phyloP scores from a whole-genome alignment of 2,888 invertebrate species.

The Rhingia rostrata region DNA sequence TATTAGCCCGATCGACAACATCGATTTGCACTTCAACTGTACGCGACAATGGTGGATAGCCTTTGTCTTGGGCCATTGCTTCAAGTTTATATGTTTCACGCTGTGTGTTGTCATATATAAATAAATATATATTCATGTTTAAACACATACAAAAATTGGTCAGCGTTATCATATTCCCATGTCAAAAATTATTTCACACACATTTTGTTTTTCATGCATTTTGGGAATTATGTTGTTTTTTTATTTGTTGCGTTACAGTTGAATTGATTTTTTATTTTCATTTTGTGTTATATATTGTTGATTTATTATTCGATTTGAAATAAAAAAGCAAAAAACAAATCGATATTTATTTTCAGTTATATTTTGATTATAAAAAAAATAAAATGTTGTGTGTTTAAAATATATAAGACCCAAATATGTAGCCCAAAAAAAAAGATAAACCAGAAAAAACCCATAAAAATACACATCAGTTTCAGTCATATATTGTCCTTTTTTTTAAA shows the following conservation, averaged over 20 bases:
- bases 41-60: conserved; percentile 96
- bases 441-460: conserved; percentile 29
- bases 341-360: conserved; percentile 69
- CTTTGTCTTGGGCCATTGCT: conserved; percentile 99
- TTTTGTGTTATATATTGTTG: conserved; percentile 30
- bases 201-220: conserved; percentile 31
- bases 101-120: conserved; percentile 83
- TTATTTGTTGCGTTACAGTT: conserved; percentile 55
- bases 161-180: conserved; percentile 7
- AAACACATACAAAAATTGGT: conserved; percentile 7
- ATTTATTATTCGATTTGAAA: conserved; percentile 73
- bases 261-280: conserved; percentile 34
- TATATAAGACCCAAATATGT: conserved; percentile 20
- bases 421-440: conserved; percentile 30
- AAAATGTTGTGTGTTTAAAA: conserved; percentile 40
- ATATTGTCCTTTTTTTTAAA: conserved; percentile 11
- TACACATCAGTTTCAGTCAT: conserved; percentile 16
- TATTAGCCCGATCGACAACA: conserved; percentile 98
- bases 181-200: conserved; percentile 53
- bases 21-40: conserved; percentile 99
- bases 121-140: conserved; percentile 61
- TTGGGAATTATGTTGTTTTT: conserved; percentile 47
- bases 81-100: conserved; percentile 99
- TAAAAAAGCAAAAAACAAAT: conserved; percentile 75
- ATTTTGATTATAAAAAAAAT: conserved; percentile 26